phyloP scores from a whole-genome alignment of 1,140 invertebrate genomes.

The Drosophila pseudoobscura region DNA sequence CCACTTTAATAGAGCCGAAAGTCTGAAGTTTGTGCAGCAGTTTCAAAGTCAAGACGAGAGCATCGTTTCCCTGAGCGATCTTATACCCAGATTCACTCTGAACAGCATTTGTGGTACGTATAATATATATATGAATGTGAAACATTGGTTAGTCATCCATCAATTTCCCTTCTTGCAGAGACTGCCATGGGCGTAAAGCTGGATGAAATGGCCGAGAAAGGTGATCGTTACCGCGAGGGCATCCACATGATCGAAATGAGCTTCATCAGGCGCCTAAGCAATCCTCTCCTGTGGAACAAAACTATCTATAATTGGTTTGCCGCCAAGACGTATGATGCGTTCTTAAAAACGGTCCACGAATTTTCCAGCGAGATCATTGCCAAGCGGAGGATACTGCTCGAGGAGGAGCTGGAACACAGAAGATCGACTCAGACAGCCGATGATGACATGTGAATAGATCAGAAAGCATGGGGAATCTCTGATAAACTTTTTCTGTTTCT shows the following conservation, averaged over 20 bases:
- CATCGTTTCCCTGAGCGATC: slow-evolving; percentile 43
- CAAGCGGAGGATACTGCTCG: slow-evolving; percentile 53
- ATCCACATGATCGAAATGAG: slow-evolving; percentile 64
- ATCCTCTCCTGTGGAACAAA: slow-evolving; percentile 59
- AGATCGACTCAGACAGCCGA: slow-evolving; percentile 12
- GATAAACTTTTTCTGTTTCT: accelerated
- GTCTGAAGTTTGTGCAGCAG: slow-evolving; percentile 69
- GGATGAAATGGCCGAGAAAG: slow-evolving; percentile 67
- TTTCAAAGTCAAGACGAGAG: slow-evolving; percentile 39
- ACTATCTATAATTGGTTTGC: slow-evolving; percentile 57
- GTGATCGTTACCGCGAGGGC: slow-evolving; percentile 67
- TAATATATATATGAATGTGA: neutral
- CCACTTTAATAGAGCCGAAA: slow-evolving; percentile 74
- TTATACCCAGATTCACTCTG: slow-evolving; percentile 88
- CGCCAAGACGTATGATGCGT: slow-evolving; percentile 36
- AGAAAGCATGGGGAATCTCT: accelerated
- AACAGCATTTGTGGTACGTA: slow-evolving; percentile 89
- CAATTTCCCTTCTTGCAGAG: slow-evolving; percentile 84
- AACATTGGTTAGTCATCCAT: too few relatives aligned
- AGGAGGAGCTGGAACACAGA: slow-evolving; percentile 21
- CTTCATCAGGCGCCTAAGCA: slow-evolving; percentile 59
- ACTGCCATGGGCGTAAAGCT: slow-evolving; percentile 90
- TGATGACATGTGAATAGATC: slow-evolving; percentile 46
- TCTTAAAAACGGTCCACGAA: slow-evolving; percentile 54
- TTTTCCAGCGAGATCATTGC: slow-evolving; percentile 77